phyloP scores from a whole-genome alignment of 2,797 vertebrate species.

The Acanthopagrus latus region DNA sequence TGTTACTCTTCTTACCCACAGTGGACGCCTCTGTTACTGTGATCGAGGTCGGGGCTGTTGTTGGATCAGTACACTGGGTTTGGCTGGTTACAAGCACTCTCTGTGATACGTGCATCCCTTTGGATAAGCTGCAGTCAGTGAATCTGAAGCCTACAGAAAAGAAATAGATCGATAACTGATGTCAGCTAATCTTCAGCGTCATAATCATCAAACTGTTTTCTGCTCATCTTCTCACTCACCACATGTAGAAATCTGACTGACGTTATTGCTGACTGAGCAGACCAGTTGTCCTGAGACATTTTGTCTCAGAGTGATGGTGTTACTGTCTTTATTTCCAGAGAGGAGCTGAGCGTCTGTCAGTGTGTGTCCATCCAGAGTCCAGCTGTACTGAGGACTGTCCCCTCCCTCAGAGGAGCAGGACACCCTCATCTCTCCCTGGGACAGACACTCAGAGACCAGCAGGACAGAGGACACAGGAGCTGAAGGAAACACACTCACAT shows the following conservation, averaged over 20 bases:
- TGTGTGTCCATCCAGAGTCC: too few relatives aligned
- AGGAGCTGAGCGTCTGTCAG: too few relatives aligned
- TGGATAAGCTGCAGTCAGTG: constrained; percentile 35
- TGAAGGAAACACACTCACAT: too few relatives aligned
- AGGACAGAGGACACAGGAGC: too few relatives aligned
- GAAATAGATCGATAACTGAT: constrained; percentile 3
- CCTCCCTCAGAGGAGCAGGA: too few relatives aligned
- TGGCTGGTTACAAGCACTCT: constrained; percentile 40
- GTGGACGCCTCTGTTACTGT: too few relatives aligned
- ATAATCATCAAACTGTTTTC: neutral
- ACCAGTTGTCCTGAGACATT: constrained; percentile 34
- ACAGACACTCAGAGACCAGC: too few relatives aligned
- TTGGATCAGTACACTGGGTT: constrained; percentile 30
- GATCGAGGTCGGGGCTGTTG: too few relatives aligned
- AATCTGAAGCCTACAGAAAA: constrained; percentile 31
- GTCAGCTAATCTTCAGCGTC: neutral
- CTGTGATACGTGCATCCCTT: constrained; percentile 36
- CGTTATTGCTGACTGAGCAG: constrained; percentile 54
- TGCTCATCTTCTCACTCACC: constrained; percentile 45
- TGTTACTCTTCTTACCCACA: too few relatives aligned
- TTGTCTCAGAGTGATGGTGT: constrained; percentile 60
- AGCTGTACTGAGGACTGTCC: too few relatives aligned
- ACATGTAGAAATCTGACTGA: constrained; percentile 36
- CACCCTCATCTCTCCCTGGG: too few relatives aligned
- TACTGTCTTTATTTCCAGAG: too few relatives aligned